These are phyloP conservation scores for Perodicticus potto DNA, from an alignment of 2,797 vertebrate genomes.

Conservation along the genomic window DNA sequence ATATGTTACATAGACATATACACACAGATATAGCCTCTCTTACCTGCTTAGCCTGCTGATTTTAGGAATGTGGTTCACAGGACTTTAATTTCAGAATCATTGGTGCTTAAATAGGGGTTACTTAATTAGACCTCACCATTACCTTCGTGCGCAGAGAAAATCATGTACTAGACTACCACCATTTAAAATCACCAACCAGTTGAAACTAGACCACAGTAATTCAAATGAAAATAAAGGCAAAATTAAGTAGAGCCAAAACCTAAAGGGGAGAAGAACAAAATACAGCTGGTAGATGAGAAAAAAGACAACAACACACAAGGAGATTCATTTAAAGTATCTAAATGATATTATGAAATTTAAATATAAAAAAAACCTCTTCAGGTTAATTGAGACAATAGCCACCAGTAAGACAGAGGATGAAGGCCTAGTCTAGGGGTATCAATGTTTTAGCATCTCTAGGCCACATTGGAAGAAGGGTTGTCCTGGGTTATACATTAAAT, in stretches of 20 bases:
- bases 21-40: neutral
- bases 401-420: neutral
- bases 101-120: neutral
- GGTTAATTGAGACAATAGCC: neutral
- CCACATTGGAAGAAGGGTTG: too few relatives aligned
- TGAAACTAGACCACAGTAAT: neutral
- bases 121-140: neutral
- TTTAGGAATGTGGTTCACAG: neutral
- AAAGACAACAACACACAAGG: neutral
- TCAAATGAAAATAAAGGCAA: neutral
- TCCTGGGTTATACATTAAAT: too few relatives aligned
- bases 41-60: neutral
- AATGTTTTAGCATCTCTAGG: too few relatives aligned
- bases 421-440: too few relatives aligned
- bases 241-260: neutral
- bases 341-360: neutral
- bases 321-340: neutral
- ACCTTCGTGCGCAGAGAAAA: fast-evolving
- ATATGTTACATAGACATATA: too few relatives aligned
- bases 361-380: neutral
- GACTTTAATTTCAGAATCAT: neutral
- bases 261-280: neutral
- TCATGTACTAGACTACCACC: neutral
- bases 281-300: neutral
- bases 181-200: neutral